phyloP scores from a whole-genome alignment of 1,140 invertebrate species.

The Lineus longissimus region DNA sequence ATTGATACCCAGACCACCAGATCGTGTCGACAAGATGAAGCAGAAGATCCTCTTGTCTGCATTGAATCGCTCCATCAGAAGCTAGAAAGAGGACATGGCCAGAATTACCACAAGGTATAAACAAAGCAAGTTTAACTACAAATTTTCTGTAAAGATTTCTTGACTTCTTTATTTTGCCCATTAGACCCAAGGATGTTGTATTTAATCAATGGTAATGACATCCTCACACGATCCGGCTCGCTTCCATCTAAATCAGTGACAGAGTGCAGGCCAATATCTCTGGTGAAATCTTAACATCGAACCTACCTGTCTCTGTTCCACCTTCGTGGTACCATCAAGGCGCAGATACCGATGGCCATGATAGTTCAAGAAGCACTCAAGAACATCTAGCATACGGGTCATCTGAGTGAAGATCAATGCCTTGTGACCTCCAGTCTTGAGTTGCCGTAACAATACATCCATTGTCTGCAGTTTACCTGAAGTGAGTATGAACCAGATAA shows the following conservation, averaged over 20 bases:
- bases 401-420: slow-evolving; percentile 99
- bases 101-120: too few species aligned
- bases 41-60: slow-evolving; percentile 90
- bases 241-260: too few species aligned
- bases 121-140: too few species aligned
- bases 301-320: slow-evolving; percentile 85
- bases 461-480: slow-evolving; percentile 68
- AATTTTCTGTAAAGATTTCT: too few species aligned
- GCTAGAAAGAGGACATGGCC: slow-evolving; percentile 54
- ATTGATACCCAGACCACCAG: slow-evolving; percentile 97
- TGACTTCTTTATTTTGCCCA: too few species aligned
- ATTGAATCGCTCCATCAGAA: slow-evolving; percentile 98
- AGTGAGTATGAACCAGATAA: slow-evolving; percentile 15
- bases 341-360: slow-evolving; percentile 95
- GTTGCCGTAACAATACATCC: slow-evolving; percentile 73
- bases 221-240: too few species aligned
- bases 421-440: slow-evolving; percentile 83
- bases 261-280: too few species aligned
- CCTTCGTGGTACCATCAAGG: slow-evolving; percentile 93
- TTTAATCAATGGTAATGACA: too few species aligned
- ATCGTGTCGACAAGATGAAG: slow-evolving; percentile 96
- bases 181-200: too few species aligned
- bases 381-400: slow-evolving; percentile 97
- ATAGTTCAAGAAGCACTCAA: slow-evolving; percentile 95
- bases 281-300: too few species aligned